A percentile compares a stretch with the other conserved stretches of the same genome.
Conservation (phyloP, 2,888 invertebrate species). For the Chymomyza procnemis region DNA sequence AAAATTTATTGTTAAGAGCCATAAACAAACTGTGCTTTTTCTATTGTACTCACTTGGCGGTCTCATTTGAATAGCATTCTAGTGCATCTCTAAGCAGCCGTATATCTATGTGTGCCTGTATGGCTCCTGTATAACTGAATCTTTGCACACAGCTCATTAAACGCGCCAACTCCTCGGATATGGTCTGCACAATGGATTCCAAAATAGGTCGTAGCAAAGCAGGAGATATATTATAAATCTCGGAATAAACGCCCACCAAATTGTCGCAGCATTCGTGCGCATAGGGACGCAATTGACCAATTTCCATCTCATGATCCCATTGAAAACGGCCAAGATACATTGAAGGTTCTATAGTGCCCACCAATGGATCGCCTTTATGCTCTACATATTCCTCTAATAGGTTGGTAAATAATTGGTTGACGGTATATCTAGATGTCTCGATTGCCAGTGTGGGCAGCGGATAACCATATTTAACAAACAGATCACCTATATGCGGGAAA, state of each 20-base stretch:
- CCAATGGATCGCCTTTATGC: conserved; percentile 94
- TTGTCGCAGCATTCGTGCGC: conserved; percentile 93
- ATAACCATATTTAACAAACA: conserved; percentile 84
- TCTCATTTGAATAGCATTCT: conserved; percentile 82
- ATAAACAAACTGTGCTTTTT: background rate
- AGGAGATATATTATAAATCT: conserved; percentile 83
- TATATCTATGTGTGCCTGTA: conserved; percentile 90
- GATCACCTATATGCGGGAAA: conserved; percentile 84
- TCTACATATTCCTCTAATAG: conserved; percentile 90
- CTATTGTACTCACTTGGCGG: conserved; percentile 81
- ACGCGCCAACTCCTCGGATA: conserved; percentile 94
- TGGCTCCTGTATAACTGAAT: conserved; percentile 84
- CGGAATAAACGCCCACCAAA: conserved; percentile 81
- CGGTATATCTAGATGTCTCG: conserved; percentile 83
- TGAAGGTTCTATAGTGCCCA: conserved; percentile 96
- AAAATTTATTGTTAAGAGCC: conserved; percentile 10
- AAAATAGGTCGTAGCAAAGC: conserved; percentile 86
- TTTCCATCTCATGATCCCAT: conserved; percentile 88
- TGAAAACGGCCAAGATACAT: conserved; percentile 95
- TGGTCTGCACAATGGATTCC: conserved; percentile 91
- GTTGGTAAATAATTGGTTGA: conserved; percentile 79
- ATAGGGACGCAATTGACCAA: conserved; percentile 90
- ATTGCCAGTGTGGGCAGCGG: conserved; percentile 86
- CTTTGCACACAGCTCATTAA: conserved; percentile 88
- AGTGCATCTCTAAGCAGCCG: conserved; percentile 84